Base-by-base conservation (phyloP, 2,797 vertebrate species). In the Linurgus olivaceus region DNA sequence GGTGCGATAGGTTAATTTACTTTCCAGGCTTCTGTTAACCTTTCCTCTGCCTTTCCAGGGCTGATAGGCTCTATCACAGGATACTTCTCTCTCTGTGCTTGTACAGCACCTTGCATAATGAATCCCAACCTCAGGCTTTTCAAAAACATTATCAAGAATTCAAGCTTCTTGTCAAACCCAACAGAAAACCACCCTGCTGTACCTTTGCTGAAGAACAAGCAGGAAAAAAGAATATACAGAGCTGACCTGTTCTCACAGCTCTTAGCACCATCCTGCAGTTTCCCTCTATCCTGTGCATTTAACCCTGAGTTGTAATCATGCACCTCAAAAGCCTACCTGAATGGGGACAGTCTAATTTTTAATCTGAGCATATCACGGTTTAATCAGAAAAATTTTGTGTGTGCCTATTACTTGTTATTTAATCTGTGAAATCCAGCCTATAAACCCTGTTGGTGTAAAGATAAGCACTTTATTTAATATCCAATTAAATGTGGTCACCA, bases 401-500 rank as follows among this genome's bases (percentile, higher is more conserved):
- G 77, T 92, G 47, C 76, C 86, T 96, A 91, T 79, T 95, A 76
- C 81, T 96, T 97, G 92, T 96, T 96, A 96, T 73, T 97, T 96
- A 97, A 97, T 97, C 96, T 97, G 65, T 93, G 78, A 96, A 97
- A 92, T 88, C 52, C 76, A 79, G 90, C 76, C 95, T 95, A 94
- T 96, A 97, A 98, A 98, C 98, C 94, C 97, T 98, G 96, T 97
- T 97, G 97, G 97, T 97, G 96, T 96, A 97, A 97, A 98, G 97
- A 98, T 98, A 98, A 98, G 97, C 96, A 97, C 96, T 97, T 98
- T 98, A 98, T 98, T 98, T 98, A 98, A 98, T 97, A 98, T 96
- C 97, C 97, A 98, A 98, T 98, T 98, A 98, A 98, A 98, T 96
- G 96, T 92, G 95, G 97, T 97, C 97, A 98, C 97, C 75, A 70